Conservation (phyloP, 2,797 vertebrate genomes). For the Chaetodon trifasciatus region DNA sequence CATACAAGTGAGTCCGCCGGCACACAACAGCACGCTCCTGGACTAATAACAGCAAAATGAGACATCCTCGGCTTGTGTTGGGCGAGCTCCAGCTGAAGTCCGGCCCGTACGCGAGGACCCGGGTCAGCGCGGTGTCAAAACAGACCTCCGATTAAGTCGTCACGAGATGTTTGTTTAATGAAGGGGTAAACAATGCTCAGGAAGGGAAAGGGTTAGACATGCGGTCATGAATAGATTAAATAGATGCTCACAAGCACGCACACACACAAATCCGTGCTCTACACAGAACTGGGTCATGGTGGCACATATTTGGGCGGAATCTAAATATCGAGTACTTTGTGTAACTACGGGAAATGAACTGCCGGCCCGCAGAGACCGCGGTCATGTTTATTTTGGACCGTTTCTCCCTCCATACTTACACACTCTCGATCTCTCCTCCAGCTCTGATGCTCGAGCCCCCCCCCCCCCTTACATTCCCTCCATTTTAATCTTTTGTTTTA, state of each 20-base stretch:
- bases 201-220: constrained; percentile 18
- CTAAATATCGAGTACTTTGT: constrained; percentile 76
- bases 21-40: background rate
- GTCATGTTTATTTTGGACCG: constrained; percentile 81
- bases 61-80: background rate
- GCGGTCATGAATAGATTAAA: constrained; percentile 19
- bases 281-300: constrained; percentile 62
- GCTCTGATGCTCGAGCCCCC: constrained; percentile 33
- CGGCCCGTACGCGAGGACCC: background rate
- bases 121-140: background rate
- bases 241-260: constrained; percentile 17
- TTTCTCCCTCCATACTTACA: constrained; percentile 58
- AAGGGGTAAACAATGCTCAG: constrained; percentile 50
- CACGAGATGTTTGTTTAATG: constrained; percentile 36
- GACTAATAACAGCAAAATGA: background rate
- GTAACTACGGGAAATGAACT: constrained; percentile 81
- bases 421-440: constrained; percentile 51
- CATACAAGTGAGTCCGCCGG: constrained; percentile 90
- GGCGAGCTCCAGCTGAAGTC: background rate
- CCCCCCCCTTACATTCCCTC: constrained; percentile 38
- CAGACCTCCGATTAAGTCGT: background rate
- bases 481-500: constrained; percentile 54
- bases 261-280: constrained; percentile 11
- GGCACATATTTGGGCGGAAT: constrained; percentile 71
- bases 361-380: constrained; percentile 73